phyloP scores from a whole-genome alignment of 1,140 invertebrate genomes.

The Danaus plexippus region DNA sequence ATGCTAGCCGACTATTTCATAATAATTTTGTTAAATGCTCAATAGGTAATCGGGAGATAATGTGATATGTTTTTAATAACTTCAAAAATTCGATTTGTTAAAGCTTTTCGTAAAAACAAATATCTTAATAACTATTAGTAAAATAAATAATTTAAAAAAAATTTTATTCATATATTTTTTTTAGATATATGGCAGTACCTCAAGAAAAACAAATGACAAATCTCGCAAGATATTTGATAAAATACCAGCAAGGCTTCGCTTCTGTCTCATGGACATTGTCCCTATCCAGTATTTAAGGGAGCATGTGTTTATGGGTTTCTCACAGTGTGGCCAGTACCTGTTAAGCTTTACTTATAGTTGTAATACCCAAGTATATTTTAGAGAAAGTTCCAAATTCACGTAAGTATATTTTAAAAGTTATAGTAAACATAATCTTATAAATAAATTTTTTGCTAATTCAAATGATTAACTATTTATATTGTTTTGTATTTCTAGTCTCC shows the following conservation, averaged over 20 bases:
- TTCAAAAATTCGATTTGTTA: too few species aligned
- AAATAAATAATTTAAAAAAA: too few species aligned
- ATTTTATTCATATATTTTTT: conserved; percentile 20
- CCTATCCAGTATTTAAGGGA: conserved; percentile 64
- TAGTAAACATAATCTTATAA: not conserved
- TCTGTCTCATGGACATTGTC: conserved; percentile 75
- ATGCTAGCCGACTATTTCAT: too few species aligned
- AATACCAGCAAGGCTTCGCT: conserved; percentile 75
- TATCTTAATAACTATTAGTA: too few species aligned
- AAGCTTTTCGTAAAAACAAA: too few species aligned
- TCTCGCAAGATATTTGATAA: conserved; percentile 69
- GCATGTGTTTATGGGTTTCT: conserved; percentile 94
- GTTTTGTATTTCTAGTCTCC: conserved; percentile 44
- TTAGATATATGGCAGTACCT: conserved; percentile 59
- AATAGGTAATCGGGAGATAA: too few species aligned
- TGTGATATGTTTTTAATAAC: too few species aligned
- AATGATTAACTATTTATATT: too few species aligned
- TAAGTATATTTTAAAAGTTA: conserved; percentile 29
- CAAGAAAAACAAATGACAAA: conserved; percentile 47
- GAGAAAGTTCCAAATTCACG: conserved; percentile 65
- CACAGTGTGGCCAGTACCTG: conserved; percentile 92
- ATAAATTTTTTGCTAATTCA: too few species aligned
- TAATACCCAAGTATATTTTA: conserved; percentile 47
- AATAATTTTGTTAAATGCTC: too few species aligned
- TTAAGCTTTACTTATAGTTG: conserved; percentile 81